These are phyloP conservation scores for Pelusios castaneus DNA, from an alignment of 2,113 vertebrate species.

Conservation along the genomic window DNA sequence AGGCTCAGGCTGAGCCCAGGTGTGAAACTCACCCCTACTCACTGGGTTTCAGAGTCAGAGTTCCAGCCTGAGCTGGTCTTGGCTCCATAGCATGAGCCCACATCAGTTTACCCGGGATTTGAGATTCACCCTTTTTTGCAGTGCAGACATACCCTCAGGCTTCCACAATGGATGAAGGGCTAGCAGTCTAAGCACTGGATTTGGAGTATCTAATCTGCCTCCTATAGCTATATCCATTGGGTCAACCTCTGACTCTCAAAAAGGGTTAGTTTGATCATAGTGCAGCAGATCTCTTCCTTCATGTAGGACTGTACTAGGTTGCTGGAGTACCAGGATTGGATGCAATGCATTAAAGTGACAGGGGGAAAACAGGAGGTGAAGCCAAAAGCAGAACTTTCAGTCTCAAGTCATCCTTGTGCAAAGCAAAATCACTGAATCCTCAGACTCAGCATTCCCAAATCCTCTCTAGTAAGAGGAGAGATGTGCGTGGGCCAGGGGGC, in stretches of 20 bases:
- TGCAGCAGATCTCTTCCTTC: not conserved
- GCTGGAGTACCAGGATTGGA: not conserved
- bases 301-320: not conserved
- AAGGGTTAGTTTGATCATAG: not conserved
- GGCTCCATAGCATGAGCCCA: not conserved
- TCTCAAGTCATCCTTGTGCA: too few species aligned
- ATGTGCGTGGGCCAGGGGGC: not conserved
- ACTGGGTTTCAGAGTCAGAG: not conserved
- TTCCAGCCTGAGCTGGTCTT: not conserved
- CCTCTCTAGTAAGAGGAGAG: too few species aligned
- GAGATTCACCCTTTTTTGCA: not conserved
- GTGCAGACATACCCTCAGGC: not conserved
- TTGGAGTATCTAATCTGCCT: not conserved
- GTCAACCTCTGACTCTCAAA: not conserved
- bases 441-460: too few species aligned
- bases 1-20: not conserved
- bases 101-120: not conserved
- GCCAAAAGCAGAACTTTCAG: too few species aligned
- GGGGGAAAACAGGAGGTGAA: not conserved
- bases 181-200: too few species aligned
- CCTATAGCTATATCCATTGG: not conserved
- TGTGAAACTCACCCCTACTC: not conserved
- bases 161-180: not conserved
- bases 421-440: too few species aligned
- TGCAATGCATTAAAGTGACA: not conserved